These are phyloP conservation scores for Adelosebastes latens DNA, from an alignment of 2,797 vertebrate species.

Conservation along the genomic window DNA sequence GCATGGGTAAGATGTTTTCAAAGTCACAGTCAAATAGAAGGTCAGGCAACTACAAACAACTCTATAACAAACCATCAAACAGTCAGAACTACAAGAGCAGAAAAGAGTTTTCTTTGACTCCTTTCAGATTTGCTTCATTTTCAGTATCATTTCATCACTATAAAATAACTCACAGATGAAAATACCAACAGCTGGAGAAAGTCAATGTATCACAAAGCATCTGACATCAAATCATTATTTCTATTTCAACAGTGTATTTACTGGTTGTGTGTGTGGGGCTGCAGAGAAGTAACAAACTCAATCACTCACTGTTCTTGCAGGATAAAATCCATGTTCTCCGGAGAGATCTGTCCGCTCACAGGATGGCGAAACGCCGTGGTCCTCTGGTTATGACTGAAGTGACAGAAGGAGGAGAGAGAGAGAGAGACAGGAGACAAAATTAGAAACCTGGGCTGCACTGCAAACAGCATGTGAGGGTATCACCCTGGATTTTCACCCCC, in stretches of 20 bases:
- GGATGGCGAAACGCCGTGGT: constrained; percentile 91
- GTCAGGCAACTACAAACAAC: neutral
- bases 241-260: neutral
- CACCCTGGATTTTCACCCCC: constrained; percentile 33
- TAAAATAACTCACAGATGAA: neutral
- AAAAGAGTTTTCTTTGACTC: neutral
- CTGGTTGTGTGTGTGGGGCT: no score
- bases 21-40: constrained; percentile 15
- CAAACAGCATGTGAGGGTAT: constrained; percentile 32
- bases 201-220: neutral
- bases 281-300: neutral
- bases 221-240: neutral
- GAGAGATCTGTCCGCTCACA: constrained; percentile 90
- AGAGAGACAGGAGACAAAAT: constrained; percentile 48
- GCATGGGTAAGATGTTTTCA: neutral
- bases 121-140: neutral
- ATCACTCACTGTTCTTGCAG: constrained; percentile 92
- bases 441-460: constrained; percentile 25
- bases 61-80: neutral
- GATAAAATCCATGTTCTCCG: constrained; percentile 91
- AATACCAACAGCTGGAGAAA: neutral
- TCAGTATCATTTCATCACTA: neutral
- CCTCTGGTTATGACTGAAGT: constrained; percentile 92
- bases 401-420: constrained; percentile 49
- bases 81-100: neutral